Evolutionary conservation across 2,888 invertebrate species (phyloP).

Genomic region (Hartigia nigra): DNA sequence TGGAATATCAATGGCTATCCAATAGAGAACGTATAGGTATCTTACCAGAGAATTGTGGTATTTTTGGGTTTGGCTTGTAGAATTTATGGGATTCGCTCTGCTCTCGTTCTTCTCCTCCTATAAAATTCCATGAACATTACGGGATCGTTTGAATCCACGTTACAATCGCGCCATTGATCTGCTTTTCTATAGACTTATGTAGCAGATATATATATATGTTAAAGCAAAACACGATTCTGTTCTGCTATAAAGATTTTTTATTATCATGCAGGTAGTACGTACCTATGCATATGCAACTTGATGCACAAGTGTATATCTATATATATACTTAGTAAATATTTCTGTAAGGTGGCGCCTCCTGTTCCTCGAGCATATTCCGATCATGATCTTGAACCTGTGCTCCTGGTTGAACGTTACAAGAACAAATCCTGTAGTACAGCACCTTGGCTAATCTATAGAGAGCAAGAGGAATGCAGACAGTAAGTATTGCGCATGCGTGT

Average conservation of each 20-base stretch:
- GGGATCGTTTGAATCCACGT: neutral
- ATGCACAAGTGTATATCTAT: neutral
- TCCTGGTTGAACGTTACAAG: conserved; percentile 22
- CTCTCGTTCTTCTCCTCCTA: neutral
- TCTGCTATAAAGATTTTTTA: neutral
- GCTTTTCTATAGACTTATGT: neutral
- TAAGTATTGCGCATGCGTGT: neutral
- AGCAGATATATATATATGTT: neutral
- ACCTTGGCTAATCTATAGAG: conserved; percentile 10
- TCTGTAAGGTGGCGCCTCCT: neutral
- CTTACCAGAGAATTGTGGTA: neutral
- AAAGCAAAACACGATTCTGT: neutral
- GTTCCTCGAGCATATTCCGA: conserved; percentile 6
- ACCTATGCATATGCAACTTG: neutral
- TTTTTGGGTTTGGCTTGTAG: neutral
- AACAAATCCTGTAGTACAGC: conserved; percentile 20
- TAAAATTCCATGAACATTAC: neutral
- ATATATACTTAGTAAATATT: neutral
- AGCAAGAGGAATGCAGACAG: neutral
- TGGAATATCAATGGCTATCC: neutral
- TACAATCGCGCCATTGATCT: neutral
- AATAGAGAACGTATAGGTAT: neutral
- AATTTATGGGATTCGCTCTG: neutral
- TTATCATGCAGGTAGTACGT: neutral
- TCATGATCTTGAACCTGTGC: conserved; percentile 25